Evolutionary conservation across 1,140 invertebrate species (phyloP).

Genomic region (Apis mellifera): Amel_HAv3.1 CM009932.2:10633501-10634000

Average conservation of each 20-base stretch:
- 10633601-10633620: slow-evolving; percentile 35
- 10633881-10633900: too few species aligned
- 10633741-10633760: slow-evolving; percentile 65
- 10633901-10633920: too few species aligned
- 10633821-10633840: slow-evolving; percentile 49
- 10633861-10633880: slow-evolving; percentile 29
- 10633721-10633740: slow-evolving; percentile 36
- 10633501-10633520: slow-evolving; percentile 77
- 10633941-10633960: slow-evolving; percentile 38
- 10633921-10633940: background rate
- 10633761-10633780: slow-evolving; percentile 62
- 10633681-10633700: slow-evolving; percentile 78
- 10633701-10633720: slow-evolving; percentile 54
- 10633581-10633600: slow-evolving; percentile 44
- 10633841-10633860: slow-evolving; percentile 58
- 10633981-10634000: background rate
- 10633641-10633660: slow-evolving; percentile 47
- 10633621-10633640: slow-evolving; percentile 70
- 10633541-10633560: slow-evolving; percentile 56
- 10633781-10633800: slow-evolving; percentile 25
- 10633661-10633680: slow-evolving; percentile 73
- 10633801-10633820: slow-evolving; percentile 55
- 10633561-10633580: slow-evolving; percentile 8
- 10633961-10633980: background rate
- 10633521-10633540: slow-evolving; percentile 66